These are phyloP conservation scores for Heliconius aoede DNA, from an alignment of 2,888 invertebrate species.

Conservation along the genomic window DNA sequence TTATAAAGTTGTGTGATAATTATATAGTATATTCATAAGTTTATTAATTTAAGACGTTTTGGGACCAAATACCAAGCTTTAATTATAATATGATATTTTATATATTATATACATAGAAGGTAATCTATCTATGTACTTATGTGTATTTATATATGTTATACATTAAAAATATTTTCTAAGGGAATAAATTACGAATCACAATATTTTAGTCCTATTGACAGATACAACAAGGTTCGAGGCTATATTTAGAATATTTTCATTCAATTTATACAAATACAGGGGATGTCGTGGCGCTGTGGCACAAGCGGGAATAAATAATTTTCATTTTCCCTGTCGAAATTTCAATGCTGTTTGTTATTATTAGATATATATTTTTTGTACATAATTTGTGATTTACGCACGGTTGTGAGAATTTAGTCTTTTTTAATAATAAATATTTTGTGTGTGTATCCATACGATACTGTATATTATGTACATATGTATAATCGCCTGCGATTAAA, in stretches of 20 bases:
- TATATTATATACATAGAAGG: neutral
- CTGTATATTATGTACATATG: constrained; percentile 48
- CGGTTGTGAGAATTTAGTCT: constrained; percentile 43
- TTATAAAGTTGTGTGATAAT: constrained; percentile 73
- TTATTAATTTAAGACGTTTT: constrained; percentile 58
- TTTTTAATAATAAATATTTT: constrained; percentile 21
- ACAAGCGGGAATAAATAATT: too few relatives aligned
- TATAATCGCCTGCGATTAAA: constrained; percentile 40
- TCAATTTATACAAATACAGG: too few relatives aligned
- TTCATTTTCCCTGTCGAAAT: neutral
- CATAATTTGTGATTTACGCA: constrained; percentile 42
- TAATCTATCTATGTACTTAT: neutral
- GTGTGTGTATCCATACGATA: constrained; percentile 42
- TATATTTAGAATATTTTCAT: too few relatives aligned
- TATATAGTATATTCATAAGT: constrained; percentile 69
- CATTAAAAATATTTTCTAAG: neutral
- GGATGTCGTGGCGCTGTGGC: too few relatives aligned
- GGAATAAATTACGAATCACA: neutral
- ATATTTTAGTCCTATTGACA: neutral
- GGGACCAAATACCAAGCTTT: constrained; percentile 77
- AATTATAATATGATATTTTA: constrained; percentile 16
- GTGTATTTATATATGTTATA: neutral
- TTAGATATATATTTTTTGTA: constrained; percentile 8
- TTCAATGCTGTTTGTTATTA: neutral
- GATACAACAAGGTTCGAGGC: neutral